Base-by-base conservation (phyloP, 2,888 invertebrate genomes). In the Acanthosepion lycidas region DNA sequence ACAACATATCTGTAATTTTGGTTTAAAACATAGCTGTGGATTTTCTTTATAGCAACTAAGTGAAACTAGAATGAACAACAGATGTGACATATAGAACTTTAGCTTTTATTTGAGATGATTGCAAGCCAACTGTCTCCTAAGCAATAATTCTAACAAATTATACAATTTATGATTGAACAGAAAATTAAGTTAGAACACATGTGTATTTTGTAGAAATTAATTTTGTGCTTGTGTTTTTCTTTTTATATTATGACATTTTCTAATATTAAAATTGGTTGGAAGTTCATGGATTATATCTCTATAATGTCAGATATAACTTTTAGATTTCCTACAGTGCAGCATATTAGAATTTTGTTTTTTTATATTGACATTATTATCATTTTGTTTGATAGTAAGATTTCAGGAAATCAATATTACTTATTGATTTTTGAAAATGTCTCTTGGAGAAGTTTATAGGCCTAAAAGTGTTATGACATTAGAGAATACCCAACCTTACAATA, bases 1-100 rank as follows among this genome's bases (percentile, higher is more conserved):
- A 78, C n/a, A 78, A 78, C n/a, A 78, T 78, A n/a, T n/a, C 78
- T n/a, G n/a, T 33, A n/a, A 78, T 78, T 78, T 78, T 78, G 78
- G 33, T 78, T 78, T 78, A 78, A n/a, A n/a, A n/a, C 28, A n/a
- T 78, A 78, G 18, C 5, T 78, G n/a, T 1, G n/a, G 33, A n/a
- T 78, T 33, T n/a, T 78, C 64, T 78, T 33, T 4, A n/a, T 78
- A 78, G n/a, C 12, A 78, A 78, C 12, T 78, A n/a, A n/a, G 78
- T 33, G 15, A 12, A 78, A 78, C n/a, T 15, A 78, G 33, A 78
- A 33, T n/a, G 15, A 78, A 33, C n/a, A 78, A 78, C 78, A 78
- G 78, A 33, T 78, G 78, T 78, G n/a, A n/a, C 78, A 33, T 78
- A 33, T 33, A 78, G n/a, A 78, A 78, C 12, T 78, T n/a, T n/a